Conservation (phyloP, 2,113 vertebrate genomes). For the Bufo bufo region DNA sequence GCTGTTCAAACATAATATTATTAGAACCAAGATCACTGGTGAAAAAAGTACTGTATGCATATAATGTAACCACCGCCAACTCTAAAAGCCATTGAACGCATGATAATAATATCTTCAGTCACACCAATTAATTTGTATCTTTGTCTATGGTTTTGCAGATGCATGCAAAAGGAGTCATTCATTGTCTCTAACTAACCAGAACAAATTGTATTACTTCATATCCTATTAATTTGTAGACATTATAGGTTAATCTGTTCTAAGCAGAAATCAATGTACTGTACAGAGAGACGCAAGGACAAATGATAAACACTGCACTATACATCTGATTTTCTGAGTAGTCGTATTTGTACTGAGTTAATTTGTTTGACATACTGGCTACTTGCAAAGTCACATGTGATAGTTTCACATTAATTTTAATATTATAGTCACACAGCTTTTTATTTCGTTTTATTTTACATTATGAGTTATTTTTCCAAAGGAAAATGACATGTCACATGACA, state of each 20-base stretch:
- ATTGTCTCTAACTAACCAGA: constrained; percentile 22
- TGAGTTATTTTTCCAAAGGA: no score
- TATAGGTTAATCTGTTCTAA: constrained; percentile 1
- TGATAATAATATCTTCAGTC: not conserved
- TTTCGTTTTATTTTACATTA: not conserved
- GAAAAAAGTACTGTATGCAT: not conserved
- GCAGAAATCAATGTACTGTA: not conserved
- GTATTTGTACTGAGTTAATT: not conserved
- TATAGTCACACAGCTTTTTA: not conserved
- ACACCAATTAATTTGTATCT: constrained; percentile 14
- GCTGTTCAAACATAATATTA: not conserved
- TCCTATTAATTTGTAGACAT: constrained; percentile 24
- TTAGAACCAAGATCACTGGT: not conserved
- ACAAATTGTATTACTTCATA: constrained; percentile 7
- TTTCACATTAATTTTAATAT: not conserved
- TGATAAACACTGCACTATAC: not conserved
- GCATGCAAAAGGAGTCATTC: not conserved
- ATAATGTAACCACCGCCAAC: not conserved
- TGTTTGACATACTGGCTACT: not conserved
- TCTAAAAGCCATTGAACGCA: not conserved
- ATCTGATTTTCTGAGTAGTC: not conserved
- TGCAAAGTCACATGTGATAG: not conserved
- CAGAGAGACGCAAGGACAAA: not conserved
- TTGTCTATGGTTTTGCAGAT: not conserved
- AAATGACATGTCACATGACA: no score